Evolutionary conservation across 2,888 invertebrate species (phyloP), one percentile per base, ranked within the genome.

Genomic region (Lasioglossum pauxillum): DNA sequence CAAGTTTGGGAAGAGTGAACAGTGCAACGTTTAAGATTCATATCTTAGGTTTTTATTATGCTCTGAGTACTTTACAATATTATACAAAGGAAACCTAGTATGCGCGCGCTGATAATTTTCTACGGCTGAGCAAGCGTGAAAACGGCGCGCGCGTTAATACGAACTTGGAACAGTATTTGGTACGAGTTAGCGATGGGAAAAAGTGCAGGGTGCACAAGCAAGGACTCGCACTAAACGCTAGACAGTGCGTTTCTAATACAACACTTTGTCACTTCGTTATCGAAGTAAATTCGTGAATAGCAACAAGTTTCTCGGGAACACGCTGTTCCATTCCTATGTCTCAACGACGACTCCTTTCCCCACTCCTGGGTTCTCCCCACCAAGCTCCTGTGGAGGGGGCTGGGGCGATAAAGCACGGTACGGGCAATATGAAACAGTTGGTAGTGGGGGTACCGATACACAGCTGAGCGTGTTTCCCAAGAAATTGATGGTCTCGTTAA

Each of bases 61-160:
- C 94, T 92, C 78, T 85, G 87, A 91, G 88, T 93, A 93, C 93
- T 95, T 93, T 94, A 94, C 94, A 94, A 92, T 94, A 94, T 94
- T 93, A 94, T 95, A 94, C 94, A 94, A 94, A 93, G 92, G 87
- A 94, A 92, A 92, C 91, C 91, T 92, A 88, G 83, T 83, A 75
- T 57, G 49, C 82, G 82, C 69, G 72, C 83, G 82, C 71, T 79
- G 80, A 88, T 38, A 76, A 67, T 86, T 85, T 77, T 57, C 88
- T 86, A 88, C 81, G 75, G 80, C 79, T 78, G 87, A 82, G 88
- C 74, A 67, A 84, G 82, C 85, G 83, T 83, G 83, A 79, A 83
- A 85, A 84, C 78, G 76, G 60, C 74, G 85, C 79, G 84, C 77
- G 84, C 80, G 67, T 71, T 67, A 53, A 79, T 72, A 80, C 88